Conservation (phyloP, 2,113 vertebrate species). For the Serilophus lunatus region DNA sequence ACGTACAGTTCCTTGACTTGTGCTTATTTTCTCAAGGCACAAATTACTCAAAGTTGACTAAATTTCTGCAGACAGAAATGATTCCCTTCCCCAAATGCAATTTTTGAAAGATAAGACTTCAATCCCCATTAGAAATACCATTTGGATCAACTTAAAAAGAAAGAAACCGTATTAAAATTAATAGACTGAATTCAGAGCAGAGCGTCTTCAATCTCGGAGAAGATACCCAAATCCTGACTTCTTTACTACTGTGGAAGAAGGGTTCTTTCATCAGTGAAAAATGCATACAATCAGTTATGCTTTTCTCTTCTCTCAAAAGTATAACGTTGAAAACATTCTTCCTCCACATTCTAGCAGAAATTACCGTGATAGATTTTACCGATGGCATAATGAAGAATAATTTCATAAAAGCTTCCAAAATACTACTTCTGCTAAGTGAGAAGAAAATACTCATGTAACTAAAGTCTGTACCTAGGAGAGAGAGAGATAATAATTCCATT, state of each 20-base stretch:
- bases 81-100: not conserved
- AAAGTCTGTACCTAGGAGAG: not conserved
- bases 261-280: not conserved
- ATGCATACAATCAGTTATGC: not conserved
- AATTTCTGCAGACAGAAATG: not conserved
- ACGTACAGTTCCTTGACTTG: not conserved
- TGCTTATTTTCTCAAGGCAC: not conserved
- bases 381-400: not conserved
- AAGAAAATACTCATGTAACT: not conserved
- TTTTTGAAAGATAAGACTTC: not conserved
- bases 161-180: not conserved
- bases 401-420: conserved; percentile 31
- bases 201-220: not conserved
- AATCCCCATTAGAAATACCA: not conserved
- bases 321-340: not conserved
- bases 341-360: not conserved
- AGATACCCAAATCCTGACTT: not conserved
- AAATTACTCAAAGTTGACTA: not conserved
- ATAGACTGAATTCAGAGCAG: not conserved
- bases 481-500: not conserved
- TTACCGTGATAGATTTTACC: not conserved
- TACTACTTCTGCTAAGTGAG: not conserved
- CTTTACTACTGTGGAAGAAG: not conserved
- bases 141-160: not conserved
- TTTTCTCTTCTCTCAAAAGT: not conserved